A percentile compares a stretch with the other conserved stretches of the same genome.
Evolutionary conservation across 2,113 vertebrate genomes (phyloP).

Genomic region (Marcusenius ussheri): DNA sequence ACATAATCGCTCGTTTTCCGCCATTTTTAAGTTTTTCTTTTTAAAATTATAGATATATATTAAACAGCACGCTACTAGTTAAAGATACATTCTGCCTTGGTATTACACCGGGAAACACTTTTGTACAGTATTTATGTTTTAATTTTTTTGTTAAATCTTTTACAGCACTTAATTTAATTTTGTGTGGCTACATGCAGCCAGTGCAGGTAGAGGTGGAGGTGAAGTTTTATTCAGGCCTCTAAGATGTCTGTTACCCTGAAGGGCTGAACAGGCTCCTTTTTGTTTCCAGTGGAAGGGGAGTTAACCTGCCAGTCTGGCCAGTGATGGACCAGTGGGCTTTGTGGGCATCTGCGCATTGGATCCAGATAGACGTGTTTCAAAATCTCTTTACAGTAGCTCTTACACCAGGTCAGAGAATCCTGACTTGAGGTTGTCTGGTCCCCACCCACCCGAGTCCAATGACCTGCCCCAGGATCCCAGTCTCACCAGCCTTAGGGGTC

Average conservation of each 20-base stretch:
- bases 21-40: slow-evolving; percentile 24
- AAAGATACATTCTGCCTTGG: slow-evolving; percentile 30
- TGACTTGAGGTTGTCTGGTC: not conserved
- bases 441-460: not conserved
- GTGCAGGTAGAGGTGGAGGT: not conserved
- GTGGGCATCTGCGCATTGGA: not conserved
- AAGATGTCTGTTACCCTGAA: not conserved
- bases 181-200: not conserved
- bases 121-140: slow-evolving; percentile 80
- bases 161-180: slow-evolving; percentile 73
- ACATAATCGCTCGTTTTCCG: slow-evolving; percentile 31
- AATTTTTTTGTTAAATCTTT: slow-evolving; percentile 56
- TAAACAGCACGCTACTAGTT: not conserved
- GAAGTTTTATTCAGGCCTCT: not conserved
- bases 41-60: slow-evolving; percentile 1
- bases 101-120: slow-evolving; percentile 44
- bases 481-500: not conserved
- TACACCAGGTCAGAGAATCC: not conserved
- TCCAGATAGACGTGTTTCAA: not conserved
- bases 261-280: not conserved
- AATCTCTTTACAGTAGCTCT: not conserved
- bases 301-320: not conserved
- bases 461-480: not conserved
- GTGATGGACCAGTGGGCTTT: not conserved
- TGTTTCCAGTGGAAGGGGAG: not conserved